Base-by-base conservation (phyloP, 1,140 invertebrate genomes). In the Brachionus rotundiformis region DNA sequence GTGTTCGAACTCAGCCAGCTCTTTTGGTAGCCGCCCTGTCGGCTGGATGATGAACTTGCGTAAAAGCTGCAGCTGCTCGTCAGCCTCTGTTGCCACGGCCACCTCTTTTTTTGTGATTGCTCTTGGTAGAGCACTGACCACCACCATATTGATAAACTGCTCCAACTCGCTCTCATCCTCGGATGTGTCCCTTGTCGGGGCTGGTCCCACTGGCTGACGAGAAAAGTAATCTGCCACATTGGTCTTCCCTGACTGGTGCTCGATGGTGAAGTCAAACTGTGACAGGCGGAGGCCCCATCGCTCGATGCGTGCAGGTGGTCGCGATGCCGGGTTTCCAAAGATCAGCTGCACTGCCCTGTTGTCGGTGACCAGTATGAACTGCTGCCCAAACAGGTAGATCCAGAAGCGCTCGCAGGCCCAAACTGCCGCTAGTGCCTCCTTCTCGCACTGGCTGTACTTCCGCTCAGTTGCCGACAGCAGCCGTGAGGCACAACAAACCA, bases 361-460 rank as follows among this genome's bases (percentile, higher is more conserved):
- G 47, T 81, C 80, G 13, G 59, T 81, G 6, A n/a, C 19, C 25
- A 81, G 25, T 36, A n/a, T 68, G 27, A 81, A 68, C 13, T 81
- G 61, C 11, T 1, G 61, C 44, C 79, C 79, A 25, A 33, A 25
- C 31, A 81, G 36, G 44, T 81, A 81, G 10, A 27, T 27, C 49
- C 33, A 16, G 27, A 68, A 68, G 7, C 47, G 23, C 31, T 81
- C 61, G 19, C 31, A 54, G 13, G 33, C 59, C 33, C 31, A 71
- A 19, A 81, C 36, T 44, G 33, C 23, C 19, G 80, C 80, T 36
- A 81, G 61, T n/a, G 80, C 84, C 83, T 88, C 85, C 75, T 84
- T 84, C 54, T 87, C 85, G 8, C 85, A 85, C 1, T 82, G 82
- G 7, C 83, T 63, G 59, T 86, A 87, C 27, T 84, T 84, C 61